phyloP scores from a whole-genome alignment of 2,797 vertebrate species.

The Hydrophis major region DNA sequence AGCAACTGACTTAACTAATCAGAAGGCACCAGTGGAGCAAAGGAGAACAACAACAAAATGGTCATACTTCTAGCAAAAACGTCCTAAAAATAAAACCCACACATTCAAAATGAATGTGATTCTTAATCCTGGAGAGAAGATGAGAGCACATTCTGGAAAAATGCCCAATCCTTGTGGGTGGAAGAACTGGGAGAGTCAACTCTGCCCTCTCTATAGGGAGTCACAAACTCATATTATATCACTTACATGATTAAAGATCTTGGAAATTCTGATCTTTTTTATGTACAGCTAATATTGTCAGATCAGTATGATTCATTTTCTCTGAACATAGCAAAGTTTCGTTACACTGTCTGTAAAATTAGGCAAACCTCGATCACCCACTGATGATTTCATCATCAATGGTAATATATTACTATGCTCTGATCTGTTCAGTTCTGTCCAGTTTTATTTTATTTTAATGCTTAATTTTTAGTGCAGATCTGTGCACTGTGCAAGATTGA shows the following conservation, averaged over 20 bases:
- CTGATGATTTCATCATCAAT: no score
- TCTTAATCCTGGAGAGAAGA: neutral
- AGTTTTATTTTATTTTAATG: no score
- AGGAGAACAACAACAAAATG: neutral
- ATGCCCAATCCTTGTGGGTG: neutral
- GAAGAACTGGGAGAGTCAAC: neutral
- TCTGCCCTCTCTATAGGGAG: neutral
- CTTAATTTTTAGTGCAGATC: no score
- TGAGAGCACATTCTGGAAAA: neutral
- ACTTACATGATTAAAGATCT: neutral
- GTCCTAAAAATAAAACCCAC: neutral
- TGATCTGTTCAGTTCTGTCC: no score
- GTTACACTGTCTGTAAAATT: no score
- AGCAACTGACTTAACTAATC: neutral
- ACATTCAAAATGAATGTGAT: neutral
- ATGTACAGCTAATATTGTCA: neutral
- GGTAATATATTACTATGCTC: no score
- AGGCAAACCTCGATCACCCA: no score
- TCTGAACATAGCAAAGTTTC: no score
- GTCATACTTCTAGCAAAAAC: neutral
- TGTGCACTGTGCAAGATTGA: no score
- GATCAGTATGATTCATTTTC: neutral
- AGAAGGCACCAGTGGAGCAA: neutral
- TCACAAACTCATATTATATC: neutral
- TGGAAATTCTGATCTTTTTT: neutral